Evolutionary conservation across 30 jellyfish, hydroid and myxozoan genomes (phyloP), one percentile per base, ranked within the genome.

Genomic region (Turritopsis rubra): DNA sequence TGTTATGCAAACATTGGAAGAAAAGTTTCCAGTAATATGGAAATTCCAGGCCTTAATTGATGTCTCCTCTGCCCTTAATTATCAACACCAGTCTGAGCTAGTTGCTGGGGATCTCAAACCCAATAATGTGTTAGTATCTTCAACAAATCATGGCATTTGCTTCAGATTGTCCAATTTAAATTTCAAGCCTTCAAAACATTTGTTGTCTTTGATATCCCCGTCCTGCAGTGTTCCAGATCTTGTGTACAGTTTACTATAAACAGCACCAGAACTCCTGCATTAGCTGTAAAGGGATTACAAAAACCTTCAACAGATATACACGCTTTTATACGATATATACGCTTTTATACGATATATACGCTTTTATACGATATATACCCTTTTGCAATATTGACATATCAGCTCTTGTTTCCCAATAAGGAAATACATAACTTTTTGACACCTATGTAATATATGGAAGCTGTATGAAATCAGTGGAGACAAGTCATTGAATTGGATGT

Each of bases 51-150:
- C 77, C 28, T 27, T 68, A 27, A 23, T 68, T 9, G 77, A 68
- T 68, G 77, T 68, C 77, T 22, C 82, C 65, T 24, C 54, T n/a
- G 87, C 82, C 16, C 52, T 80, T 21, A 52, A 26, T 31, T 80
- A 80, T 54, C 26, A 31, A 25, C 87, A 80, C 54, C 25, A 80
- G 26, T 31, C 52, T 54, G 52, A 31, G 53, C 54, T 80, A 27
- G 81, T 80, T 65, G 71, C 52, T 27, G 65, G 53, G 19, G 87
- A 80, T 52, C 26, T 80, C 65, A 80, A 80, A 80, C 87, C 87
- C 18, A 53, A 25, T 80, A 80, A 80, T 80, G 25, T 53, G 52
- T 70, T 80, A 53, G 81, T 80, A 22, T 24, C 82, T 80, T 53
- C 54, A 21, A 52, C 53, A 22, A 27, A 18, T 24, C 29, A 80